phyloP scores from a whole-genome alignment of 2,113 vertebrate genomes.

The Mystacornis crossleyi region DNA sequence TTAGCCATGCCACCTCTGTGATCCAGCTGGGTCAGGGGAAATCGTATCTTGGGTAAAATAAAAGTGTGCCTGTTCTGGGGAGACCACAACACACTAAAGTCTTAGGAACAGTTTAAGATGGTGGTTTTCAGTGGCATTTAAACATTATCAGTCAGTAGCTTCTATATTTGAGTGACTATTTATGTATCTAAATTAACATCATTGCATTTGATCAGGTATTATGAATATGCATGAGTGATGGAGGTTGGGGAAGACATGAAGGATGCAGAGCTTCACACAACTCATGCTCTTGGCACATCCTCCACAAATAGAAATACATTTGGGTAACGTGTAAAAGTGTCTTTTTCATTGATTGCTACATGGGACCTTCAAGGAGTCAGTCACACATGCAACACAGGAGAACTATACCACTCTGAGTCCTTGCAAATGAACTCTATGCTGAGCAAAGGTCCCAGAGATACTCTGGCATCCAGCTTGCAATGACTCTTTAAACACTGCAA shows the following conservation, averaged over 20 bases:
- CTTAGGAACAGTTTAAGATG: not conserved
- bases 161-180: not conserved
- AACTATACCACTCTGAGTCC: fast-evolving
- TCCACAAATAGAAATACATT: not conserved
- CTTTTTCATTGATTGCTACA: not conserved
- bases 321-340: not conserved
- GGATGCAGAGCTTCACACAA: not conserved
- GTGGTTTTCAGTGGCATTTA: not conserved
- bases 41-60: fast-evolving
- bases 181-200: not conserved
- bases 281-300: not conserved
- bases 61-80: not conserved
- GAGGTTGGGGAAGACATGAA: not conserved
- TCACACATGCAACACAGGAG: fast-evolving
- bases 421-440: fast-evolving
- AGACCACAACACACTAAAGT: not conserved
- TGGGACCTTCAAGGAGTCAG: too few relatives aligned
- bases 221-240: not conserved
- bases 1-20: too few relatives aligned
- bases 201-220: not conserved
- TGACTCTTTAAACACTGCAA: not conserved
- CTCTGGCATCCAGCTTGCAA: fast-evolving
- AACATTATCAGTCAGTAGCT: not conserved
- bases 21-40: not conserved
- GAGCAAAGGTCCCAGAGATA: not conserved